A percentile compares a stretch with the other conserved stretches of the same genome.
phyloP scores from a whole-genome alignment of 2,888 invertebrate genomes.

The Caenorhabditis drosophilae region DNA sequence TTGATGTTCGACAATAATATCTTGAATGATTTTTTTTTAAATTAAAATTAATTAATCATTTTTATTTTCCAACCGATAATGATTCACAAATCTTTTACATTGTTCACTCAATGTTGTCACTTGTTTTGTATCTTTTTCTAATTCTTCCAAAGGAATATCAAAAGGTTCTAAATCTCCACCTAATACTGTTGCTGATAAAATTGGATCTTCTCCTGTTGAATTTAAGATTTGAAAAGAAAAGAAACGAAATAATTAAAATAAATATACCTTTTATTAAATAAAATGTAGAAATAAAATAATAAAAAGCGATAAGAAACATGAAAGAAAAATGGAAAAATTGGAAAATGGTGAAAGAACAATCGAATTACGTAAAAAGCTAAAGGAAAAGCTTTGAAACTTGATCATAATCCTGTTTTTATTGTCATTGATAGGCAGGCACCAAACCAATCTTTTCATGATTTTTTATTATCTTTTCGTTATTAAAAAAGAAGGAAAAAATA shows the following conservation, averaged over 20 bases:
- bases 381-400: conserved; percentile 8
- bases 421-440: too few species aligned
- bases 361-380: conserved; percentile 5
- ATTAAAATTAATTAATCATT: too few species aligned
- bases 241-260: neutral
- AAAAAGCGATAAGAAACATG: too few species aligned
- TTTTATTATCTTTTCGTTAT: neutral
- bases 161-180: conserved; percentile 55
- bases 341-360: neutral
- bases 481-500: neutral
- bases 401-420: neutral
- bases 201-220: conserved; percentile 16
- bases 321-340: neutral
- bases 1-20: conserved; percentile 60
- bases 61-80: too few species aligned
- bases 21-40: conserved; percentile 13
- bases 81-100: conserved; percentile 56
- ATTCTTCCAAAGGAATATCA: conserved; percentile 54
- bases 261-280: neutral
- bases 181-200: conserved; percentile 29
- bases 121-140: conserved; percentile 56
- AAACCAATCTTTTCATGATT: neutral
- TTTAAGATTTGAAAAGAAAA: neutral
- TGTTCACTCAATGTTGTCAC: conserved; percentile 59
- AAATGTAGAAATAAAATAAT: too few species aligned